Evolutionary conservation across 1,140 invertebrate species (phyloP).

Genomic region (Drosophila pseudoobscura): DNA sequence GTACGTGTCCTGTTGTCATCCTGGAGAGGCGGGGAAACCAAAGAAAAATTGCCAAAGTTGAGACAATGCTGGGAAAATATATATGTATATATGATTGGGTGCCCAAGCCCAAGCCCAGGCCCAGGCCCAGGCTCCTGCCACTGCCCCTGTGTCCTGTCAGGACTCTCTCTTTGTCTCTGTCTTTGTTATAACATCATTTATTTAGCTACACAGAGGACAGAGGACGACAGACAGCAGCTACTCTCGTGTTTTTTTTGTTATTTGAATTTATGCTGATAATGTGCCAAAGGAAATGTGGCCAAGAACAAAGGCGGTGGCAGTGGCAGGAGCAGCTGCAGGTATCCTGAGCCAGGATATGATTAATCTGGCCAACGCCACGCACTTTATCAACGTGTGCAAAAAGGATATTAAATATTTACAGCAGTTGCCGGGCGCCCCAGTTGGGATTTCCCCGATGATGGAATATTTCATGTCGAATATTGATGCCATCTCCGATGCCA

Average conservation of each 20-base stretch:
- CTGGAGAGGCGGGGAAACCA: slow-evolving; percentile 31
- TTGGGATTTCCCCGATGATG: slow-evolving; percentile 40
- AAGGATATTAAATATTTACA: slow-evolving; percentile 76
- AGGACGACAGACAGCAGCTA: slow-evolving; percentile 37
- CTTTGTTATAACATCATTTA: slow-evolving; percentile 81
- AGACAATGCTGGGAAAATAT: slow-evolving; percentile 16
- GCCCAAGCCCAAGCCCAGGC: slow-evolving; percentile 9
- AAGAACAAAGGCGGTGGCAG: slow-evolving; percentile 46
- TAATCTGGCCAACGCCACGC: slow-evolving; percentile 71
- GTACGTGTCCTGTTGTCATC: slow-evolving; percentile 76
- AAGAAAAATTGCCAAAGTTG: slow-evolving; percentile 76
- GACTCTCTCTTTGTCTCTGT: slow-evolving; percentile 29
- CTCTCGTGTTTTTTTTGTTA: slow-evolving; percentile 64
- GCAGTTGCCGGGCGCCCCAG: slow-evolving; percentile 10
- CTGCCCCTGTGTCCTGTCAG: slow-evolving; percentile 62
- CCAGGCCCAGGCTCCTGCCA: not conserved
- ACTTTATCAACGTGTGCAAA: slow-evolving; percentile 67
- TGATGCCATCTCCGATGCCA: slow-evolving; percentile 51
- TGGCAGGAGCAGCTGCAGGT: slow-evolving; percentile 28
- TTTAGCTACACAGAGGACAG: slow-evolving; percentile 56
- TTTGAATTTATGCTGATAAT: slow-evolving; percentile 82
- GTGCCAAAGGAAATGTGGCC: slow-evolving; percentile 37
- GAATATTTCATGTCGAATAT: slow-evolving; percentile 70
- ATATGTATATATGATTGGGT: slow-evolving; percentile 48
- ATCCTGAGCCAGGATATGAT: slow-evolving; percentile 54